A percentile compares a stretch with the other conserved stretches of the same genome.
Conservation (phyloP, 2,888 invertebrate species). For the Dryadula phaetusa region DNA sequence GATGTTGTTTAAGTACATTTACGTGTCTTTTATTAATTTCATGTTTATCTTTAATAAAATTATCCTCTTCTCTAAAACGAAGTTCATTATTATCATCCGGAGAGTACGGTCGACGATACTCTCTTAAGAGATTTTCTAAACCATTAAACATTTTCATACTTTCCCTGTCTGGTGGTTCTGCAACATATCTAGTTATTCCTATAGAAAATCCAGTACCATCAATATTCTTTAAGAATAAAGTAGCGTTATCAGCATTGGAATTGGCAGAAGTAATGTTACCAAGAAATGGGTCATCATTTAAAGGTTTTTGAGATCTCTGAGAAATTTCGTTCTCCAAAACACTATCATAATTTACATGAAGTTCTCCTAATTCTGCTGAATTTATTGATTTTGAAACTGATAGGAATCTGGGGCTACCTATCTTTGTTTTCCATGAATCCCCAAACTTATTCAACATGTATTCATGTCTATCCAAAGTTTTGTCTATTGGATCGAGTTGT, state of each 20-base stretch:
- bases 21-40: conserved; percentile 43
- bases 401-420: conserved; percentile 58
- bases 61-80: conserved; percentile 38
- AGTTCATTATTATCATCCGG: conserved; percentile 41
- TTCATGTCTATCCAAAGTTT: conserved; percentile 50
- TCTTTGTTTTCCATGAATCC: conserved; percentile 54
- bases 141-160: conserved; percentile 68
- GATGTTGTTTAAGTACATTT: conserved; percentile 22
- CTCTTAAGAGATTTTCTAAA: conserved; percentile 64
- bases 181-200: conserved; percentile 71
- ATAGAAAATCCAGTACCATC: conserved; percentile 72
- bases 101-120: conserved; percentile 64
- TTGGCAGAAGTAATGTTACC: conserved; percentile 46
- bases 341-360: conserved; percentile 62
- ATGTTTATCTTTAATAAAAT: conserved; percentile 38
- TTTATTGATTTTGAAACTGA: conserved; percentile 61
- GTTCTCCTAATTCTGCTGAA: conserved; percentile 65
- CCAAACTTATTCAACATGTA: conserved; percentile 53
- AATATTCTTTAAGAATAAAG: conserved; percentile 67
- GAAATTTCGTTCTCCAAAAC: conserved; percentile 61
- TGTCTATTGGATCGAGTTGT: conserved; percentile 62
- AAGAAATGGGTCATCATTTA: conserved; percentile 57
- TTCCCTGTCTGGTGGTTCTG: conserved; percentile 68
- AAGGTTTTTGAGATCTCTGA: conserved; percentile 67
- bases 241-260: conserved; percentile 60